Evolutionary conservation across 2,113 vertebrate genomes (phyloP), one percentile per base, ranked within the genome.

Genomic region (Solea solea): DNA sequence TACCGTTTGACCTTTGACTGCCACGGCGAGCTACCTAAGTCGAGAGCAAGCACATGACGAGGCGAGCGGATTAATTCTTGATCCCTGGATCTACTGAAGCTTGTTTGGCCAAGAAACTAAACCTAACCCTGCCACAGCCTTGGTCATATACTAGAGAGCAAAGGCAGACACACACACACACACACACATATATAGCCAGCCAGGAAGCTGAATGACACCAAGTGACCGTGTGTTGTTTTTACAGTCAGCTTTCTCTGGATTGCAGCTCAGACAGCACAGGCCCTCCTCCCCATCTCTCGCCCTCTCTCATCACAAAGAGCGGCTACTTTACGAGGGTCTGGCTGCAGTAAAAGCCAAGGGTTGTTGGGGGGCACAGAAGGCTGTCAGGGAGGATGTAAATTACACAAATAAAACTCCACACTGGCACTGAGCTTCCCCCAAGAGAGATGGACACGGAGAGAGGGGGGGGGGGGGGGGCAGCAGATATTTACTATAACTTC

Each of bases 311-410:
- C 89, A 89, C 88, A 90, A 88, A 90, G 86, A 87, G 67, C 50
- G 59, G 78, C 80, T 81, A 83, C 84, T 91, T 91, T 90, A 91
- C 71, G 85, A 89, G 72, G 53, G 80, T 87, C 83, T 88, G 89
- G 80, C 78, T 66, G 86, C 81, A 84, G 89, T 90, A 90, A 91
- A 91, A 90, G 79, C 84, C 60, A 67, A 81, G 76, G 84, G 86
- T 79, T 87, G 84, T 73, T 66, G 74, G 72, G 74, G 88, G 80
- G 71, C 81, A 85, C 81, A 83, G 84, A 87, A 88, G 86, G 86
- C 85, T 88, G 89, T 90, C 85, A 72, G 81, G 69, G 78, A 55
- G 76, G 85, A 90, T 89, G 90, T 91, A 91, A 91, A 90, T 91
- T 88, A 90, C 84, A 78, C 85, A 90, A 88, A 90, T 89, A 91